Evolutionary conservation across 92 coral and sea anemone species (phyloP).

Genomic region (Zoanthus gigantus): DNA sequence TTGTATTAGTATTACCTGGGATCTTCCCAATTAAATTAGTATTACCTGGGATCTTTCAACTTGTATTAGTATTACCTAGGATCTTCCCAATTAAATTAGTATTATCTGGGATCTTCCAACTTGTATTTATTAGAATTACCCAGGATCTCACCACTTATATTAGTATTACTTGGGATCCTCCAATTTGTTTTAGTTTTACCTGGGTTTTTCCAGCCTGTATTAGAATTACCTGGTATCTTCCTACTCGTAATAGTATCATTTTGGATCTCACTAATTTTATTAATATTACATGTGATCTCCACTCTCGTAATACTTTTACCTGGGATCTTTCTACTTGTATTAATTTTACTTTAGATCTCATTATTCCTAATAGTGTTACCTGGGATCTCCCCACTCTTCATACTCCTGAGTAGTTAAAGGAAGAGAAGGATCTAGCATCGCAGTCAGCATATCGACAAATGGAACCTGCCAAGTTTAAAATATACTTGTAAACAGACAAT

Average conservation of each 20-base stretch:
- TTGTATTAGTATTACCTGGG: too few species aligned
- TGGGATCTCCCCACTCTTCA: slow-evolving; percentile 97
- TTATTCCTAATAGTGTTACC: slow-evolving; percentile 49
- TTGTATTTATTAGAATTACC: too few species aligned
- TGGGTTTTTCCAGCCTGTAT: too few species aligned
- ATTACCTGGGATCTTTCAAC: too few species aligned
- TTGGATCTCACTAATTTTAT: not conserved
- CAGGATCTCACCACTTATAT: too few species aligned
- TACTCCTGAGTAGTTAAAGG: slow-evolving; percentile 95
- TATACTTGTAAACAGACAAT: not conserved
- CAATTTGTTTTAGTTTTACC: too few species aligned
- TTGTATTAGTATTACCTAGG: too few species aligned
- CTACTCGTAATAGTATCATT: not conserved
- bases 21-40: too few species aligned
- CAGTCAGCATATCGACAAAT: slow-evolving; percentile 84
- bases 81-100: too few species aligned
- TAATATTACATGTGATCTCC: slow-evolving; percentile 85
- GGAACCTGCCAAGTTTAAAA: slow-evolving; percentile 71
- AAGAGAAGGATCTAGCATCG: slow-evolving; percentile 91
- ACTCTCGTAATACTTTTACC: slow-evolving; percentile 83
- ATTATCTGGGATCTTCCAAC: too few species aligned
- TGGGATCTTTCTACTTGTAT: not conserved
- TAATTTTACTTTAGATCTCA: not conserved
- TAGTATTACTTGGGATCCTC: too few species aligned
- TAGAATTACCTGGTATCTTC: not conserved